Base-by-base conservation (phyloP, 2,888 invertebrate species). In the Eurois occulta region DNA sequence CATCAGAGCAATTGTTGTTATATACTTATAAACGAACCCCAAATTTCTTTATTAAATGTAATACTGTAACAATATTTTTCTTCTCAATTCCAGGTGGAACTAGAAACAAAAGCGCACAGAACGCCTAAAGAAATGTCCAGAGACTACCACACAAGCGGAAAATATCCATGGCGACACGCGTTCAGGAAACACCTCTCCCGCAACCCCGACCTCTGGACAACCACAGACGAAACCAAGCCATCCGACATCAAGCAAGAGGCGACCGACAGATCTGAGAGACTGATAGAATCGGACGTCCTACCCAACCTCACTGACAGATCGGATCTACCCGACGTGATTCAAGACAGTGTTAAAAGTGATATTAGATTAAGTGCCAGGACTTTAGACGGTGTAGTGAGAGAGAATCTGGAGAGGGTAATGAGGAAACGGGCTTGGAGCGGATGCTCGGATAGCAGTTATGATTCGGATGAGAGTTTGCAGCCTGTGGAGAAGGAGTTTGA, bases 401-500 rank as follows among this genome's bases (percentile, higher is more conserved):
- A 88, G 21, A 94, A 93, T 70, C 76, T 94, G 5, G 71, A 86
- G 10, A 86, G 91, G 71, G 93, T 91, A 13, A 90, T 94, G 80
- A 89, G 96, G 84, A 95, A 95, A 85, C 78, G 96, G 4, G 87
- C 93, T 32, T 94, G 92, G 91, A 95, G 95, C 52, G 94, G 92
- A 0, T 93, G 95, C 68, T 95, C 94, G 21, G 95, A 95, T 41
- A 92, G 90, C 81, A 95, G 95, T 78, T 95, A 94, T 60, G 96
- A 96, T 72, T 95, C 96, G 0, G 96, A 96, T 32, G 95, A 94
- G 80, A 95, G 94, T 77, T 81, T 96, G 85, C 93, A 94, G 78
- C 96, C 96, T 0, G 96, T 94, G 0, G 96, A 96, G 88, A 91
- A 89, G 86, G 95, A 96, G 90, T 96, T 96, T 85, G 95, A 95